These are phyloP conservation scores for Timandra comae DNA, from an alignment of 2,888 invertebrate genomes.

Conservation along the genomic window DNA sequence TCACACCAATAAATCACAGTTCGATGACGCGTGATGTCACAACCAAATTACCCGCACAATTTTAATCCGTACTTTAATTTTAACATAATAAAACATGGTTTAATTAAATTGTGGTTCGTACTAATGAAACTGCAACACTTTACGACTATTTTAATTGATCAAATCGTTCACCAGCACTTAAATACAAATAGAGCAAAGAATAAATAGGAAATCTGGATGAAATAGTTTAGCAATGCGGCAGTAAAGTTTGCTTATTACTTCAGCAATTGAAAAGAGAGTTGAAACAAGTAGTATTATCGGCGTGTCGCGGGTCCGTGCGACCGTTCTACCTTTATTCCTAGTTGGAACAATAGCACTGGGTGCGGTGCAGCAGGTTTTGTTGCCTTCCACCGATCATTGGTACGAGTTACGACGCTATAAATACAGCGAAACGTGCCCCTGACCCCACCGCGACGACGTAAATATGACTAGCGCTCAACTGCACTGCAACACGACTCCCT, in stretches of 20 bases:
- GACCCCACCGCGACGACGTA: constrained; percentile 43
- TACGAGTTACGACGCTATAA: constrained; percentile 71
- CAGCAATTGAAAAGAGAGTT: constrained; percentile 42
- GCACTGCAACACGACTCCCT: constrained; percentile 16
- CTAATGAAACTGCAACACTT: too few relatives aligned
- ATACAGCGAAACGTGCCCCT: constrained; percentile 66
- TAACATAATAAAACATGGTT: too few relatives aligned
- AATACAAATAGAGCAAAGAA: constrained; percentile 16
- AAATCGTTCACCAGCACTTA: constrained; percentile 13
- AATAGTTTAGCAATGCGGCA: constrained; percentile 46
- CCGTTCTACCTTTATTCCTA: constrained; percentile 61
- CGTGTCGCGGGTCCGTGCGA: constrained; percentile 32
- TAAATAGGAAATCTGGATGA: constrained; percentile 21
- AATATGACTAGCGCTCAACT: constrained; percentile 17
- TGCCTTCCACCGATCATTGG: constrained; percentile 58
- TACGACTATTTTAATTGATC: constrained; percentile 15
- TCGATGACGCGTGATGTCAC: constrained; percentile 37
- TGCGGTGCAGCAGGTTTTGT: constrained; percentile 51
- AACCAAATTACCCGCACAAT: too few relatives aligned
- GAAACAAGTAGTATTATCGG: constrained; percentile 53
- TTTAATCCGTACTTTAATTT: too few relatives aligned
- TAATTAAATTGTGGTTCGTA: too few relatives aligned
- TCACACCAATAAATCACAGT: constrained; percentile 40
- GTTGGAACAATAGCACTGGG: constrained; percentile 62
- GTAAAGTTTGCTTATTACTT: constrained; percentile 43